Evolutionary conservation across 2,797 vertebrate genomes (phyloP), one percentile per base, ranked within the genome.

Genomic region (Anomalospiza imberbis): DNA sequence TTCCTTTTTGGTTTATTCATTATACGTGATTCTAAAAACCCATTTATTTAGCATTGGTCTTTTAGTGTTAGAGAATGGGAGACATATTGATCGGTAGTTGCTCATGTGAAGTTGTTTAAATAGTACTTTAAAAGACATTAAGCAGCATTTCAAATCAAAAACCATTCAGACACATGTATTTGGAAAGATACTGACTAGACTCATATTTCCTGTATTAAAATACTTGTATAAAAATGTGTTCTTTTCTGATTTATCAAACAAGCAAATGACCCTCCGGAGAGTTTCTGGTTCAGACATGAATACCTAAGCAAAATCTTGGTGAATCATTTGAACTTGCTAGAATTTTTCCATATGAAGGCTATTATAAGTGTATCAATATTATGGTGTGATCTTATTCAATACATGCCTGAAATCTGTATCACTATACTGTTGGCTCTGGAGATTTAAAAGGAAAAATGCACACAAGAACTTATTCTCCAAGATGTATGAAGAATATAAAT

Each of bases 181-280:
- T 97, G 93, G 91, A 97, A 96, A 97, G 97, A 97, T 96, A 97
- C 91, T 79, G 96, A 95, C 95, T 96, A 97, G 96, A 97, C 95
- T 96, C 77, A 40, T 93, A 88, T 97, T 97, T 98, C 97, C 97
- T 96, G 95, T 91, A 97, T 97, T 96, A 96, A 96, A 98, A 97
- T 94, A 76, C 95, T 94, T 93, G 67, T 91, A 94, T 82, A 93
- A 95, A 96, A 92, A 96, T 81, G 17, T 82, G 61, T 95, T 94
- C 94, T 96, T 96, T 94, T 96, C 93, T 95, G 95, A 95, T 95
- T 96, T 98, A 97, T 97, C 95, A 97, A 97, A 94, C 44, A 94
- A 97, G 95, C 84, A 95, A 97, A 97, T 94, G 92, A 63, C 91
- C 73, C 97, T 96, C 97, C 85, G 6, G 97, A 95, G 97, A 94